Evolutionary conservation across 2,113 vertebrate species (phyloP).

Genomic region (Apteryx owenii): DNA sequence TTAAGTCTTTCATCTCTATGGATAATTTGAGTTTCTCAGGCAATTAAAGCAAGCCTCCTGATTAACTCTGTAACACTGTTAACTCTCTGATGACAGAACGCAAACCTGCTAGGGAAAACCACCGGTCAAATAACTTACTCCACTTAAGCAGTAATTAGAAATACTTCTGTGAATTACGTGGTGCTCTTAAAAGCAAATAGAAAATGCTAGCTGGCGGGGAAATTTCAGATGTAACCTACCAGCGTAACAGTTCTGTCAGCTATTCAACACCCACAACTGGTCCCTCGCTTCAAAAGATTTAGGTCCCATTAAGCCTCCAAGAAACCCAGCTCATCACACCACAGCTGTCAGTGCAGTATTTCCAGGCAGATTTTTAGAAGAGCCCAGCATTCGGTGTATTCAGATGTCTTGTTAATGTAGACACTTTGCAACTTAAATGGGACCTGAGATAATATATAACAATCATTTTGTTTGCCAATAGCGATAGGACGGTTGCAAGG

Average conservation of each 20-base stretch:
- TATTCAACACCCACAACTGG: background rate
- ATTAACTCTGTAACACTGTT: background rate
- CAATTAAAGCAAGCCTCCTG: background rate
- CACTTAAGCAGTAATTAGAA: background rate
- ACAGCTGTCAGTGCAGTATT: background rate
- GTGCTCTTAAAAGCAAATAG: background rate
- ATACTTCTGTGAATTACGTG: background rate
- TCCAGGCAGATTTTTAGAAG: background rate
- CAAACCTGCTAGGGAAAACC: background rate
- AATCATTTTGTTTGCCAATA: background rate
- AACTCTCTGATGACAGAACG: background rate
- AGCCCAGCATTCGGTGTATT: background rate
- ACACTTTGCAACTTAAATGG: background rate
- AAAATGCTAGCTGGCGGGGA: background rate
- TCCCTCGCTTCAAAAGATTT: background rate
- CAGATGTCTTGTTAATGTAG: background rate
- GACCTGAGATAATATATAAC: background rate
- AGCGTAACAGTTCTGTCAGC: background rate
- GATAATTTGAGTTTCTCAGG: background rate
- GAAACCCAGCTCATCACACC: background rate
- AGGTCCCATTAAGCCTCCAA: background rate
- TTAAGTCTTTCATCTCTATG: background rate
- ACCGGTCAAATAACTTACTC: background rate
- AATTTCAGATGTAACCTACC: background rate
- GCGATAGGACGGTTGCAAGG: background rate